Base-by-base conservation (phyloP, 2,888 invertebrate species). In the Nymphalis urticae region DNA sequence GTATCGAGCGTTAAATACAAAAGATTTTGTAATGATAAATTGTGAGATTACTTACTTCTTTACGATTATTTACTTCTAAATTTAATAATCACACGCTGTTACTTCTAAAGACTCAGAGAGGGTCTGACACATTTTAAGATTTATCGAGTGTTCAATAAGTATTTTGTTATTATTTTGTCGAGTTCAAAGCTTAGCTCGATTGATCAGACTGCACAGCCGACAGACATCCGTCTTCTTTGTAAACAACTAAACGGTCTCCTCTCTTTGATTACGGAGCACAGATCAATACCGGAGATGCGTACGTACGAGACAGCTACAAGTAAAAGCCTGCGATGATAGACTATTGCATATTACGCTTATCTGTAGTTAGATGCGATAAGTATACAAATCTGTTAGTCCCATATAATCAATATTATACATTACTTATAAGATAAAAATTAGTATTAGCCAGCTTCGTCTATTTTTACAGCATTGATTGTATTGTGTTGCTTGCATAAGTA, bases 101-200 rank as follows among this genome's bases (percentile, higher is more conserved):
- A 42, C 13, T 42, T 42, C 13, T 4, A 42, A 13, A 42, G 13
- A 42, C 42, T 42, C 42, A n/a, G 21, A 21, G 21, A 42, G 42
- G 42, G 36, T 13, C 13, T 10, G 42, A 42, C 42, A 42, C 42
- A 24, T 27, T 54, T 7, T 27, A 64, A 62, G 54, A 53, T 58
- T 61, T 69, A 69, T 69, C 64, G 67, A 72, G 66, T 69, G 62
- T 72, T 69, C 67, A 67, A 53, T 66, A 66, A 69, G 58, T 58
- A 54, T 48, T 62, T 64, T 64, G 58, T 60, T 65, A 67, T 62
- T 61, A 63, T 64, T 64, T 32, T 70, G 65, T 69, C 61, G 69
- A 68, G 71, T 72, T 75, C 72, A 72, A 72, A 75, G 73, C 69
- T 48, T 61, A 65, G 36, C 62, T 53, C 36, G 50, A 70, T 59